Evolutionary conservation across 1,140 invertebrate species (phyloP).

Genomic region (Drosophila arizonae): DNA sequence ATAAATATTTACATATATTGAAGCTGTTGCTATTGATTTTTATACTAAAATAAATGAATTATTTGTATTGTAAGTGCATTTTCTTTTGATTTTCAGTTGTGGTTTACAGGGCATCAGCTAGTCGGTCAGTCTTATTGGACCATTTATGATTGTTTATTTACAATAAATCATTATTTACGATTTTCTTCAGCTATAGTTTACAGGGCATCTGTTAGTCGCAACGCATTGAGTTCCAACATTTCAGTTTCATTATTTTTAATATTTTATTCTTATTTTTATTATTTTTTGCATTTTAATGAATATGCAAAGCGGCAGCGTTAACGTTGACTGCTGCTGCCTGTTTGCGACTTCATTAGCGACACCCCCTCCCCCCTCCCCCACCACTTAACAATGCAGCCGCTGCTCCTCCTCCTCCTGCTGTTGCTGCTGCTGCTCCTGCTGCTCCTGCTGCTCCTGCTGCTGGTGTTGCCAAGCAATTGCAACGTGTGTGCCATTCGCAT

Average conservation of each 20-base stretch:
- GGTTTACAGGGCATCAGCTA: no score
- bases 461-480: constrained; percentile 76
- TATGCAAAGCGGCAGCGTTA: constrained; percentile 46
- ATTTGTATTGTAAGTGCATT: no score
- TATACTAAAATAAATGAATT: no score
- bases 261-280: background rate
- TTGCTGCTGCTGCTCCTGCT: constrained; percentile 32
- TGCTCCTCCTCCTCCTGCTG: constrained; percentile 7
- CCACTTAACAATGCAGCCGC: no score
- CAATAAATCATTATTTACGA: no score
- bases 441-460: constrained; percentile 26
- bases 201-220: no score
- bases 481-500: constrained; percentile 35
- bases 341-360: constrained; percentile 80
- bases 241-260: background rate
- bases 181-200: no score
- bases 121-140: no score
- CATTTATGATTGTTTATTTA: no score
- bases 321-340: constrained; percentile 50
- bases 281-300: constrained; percentile 53
- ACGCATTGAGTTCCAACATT: background rate
- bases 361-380: constrained; percentile 17
- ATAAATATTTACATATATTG: no score
- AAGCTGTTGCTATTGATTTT: no score
- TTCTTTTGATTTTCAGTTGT: no score